Evolutionary conservation across 2,888 invertebrate species (phyloP).

Genomic region (Tenthredo amoena): DNA sequence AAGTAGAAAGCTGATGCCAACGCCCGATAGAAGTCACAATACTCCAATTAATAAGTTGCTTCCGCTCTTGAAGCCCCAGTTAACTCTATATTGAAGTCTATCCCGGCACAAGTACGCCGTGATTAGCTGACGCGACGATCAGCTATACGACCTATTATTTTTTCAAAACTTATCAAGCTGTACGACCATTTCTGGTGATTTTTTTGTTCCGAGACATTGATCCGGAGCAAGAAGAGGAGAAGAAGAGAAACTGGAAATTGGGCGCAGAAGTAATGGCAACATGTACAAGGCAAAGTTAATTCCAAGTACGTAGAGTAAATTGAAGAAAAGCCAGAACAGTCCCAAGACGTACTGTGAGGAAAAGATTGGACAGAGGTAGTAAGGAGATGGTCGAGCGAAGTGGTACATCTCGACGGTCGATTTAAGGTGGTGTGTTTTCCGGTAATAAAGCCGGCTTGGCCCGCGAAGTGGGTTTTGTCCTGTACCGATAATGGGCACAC

Average conservation of each 20-base stretch:
- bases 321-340: constrained; percentile 16
- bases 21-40: constrained; percentile 36
- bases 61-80: constrained; percentile 23
- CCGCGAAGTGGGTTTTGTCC: constrained; percentile 75
- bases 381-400: neutral
- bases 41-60: constrained; percentile 56
- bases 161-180: neutral
- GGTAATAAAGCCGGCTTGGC: constrained; percentile 75
- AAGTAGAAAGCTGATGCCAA: constrained; percentile 28
- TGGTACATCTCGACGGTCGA: constrained; percentile 53
- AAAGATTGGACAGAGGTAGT: constrained; percentile 21
- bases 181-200: neutral
- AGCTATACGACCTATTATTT: neutral
- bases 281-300: constrained; percentile 2
- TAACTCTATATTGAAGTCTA: constrained; percentile 24
- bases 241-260: neutral
- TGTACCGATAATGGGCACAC: constrained; percentile 76
- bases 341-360: neutral
- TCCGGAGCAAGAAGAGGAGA: neutral
- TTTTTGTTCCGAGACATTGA: neutral
- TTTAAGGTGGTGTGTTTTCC: constrained; percentile 70
- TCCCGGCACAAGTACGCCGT: constrained; percentile 8
- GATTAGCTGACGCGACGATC: constrained; percentile 30
- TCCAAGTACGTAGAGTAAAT: constrained; percentile 24
- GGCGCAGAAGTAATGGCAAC: neutral